Conservation (phyloP, 2,888 invertebrate genomes). For the Ashinkailepas kermadecensis region DNA sequence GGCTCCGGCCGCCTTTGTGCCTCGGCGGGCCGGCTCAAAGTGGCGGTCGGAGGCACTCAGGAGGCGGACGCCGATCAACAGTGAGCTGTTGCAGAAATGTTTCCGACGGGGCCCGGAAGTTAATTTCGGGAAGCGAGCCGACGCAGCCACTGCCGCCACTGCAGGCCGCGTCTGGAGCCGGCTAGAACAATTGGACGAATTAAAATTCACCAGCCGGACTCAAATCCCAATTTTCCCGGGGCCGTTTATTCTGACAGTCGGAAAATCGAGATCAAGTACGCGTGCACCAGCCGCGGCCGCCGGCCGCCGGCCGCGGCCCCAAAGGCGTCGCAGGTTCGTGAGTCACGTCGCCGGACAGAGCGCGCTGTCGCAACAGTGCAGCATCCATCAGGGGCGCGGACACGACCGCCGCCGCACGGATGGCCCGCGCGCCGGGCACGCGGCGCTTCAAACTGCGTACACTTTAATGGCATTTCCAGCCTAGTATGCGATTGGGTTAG, state of each 20-base stretch:
- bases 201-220: conserved; percentile 14
- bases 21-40: neutral
- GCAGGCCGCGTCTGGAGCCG: neutral
- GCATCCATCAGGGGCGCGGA: too few species aligned
- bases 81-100: neutral
- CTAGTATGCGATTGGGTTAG: conserved; percentile 11
- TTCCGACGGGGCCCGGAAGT: neutral
- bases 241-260: conserved; percentile 6
- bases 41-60: neutral
- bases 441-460: neutral
- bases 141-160: neutral
- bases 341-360: too few species aligned
- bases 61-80: neutral
- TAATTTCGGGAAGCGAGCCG: neutral
- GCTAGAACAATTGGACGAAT: conserved; percentile 6
- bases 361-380: too few species aligned
- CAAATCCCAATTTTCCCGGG: conserved; percentile 2
- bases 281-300: neutral
- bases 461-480: conserved; percentile 21
- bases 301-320: too few species aligned
- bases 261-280: neutral
- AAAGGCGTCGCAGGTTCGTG: too few species aligned
- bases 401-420: neutral
- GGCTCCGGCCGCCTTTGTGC: neutral
- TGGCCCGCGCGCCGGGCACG: neutral